These are phyloP conservation scores for Sander lucioperca DNA, from an alignment of 2,113 vertebrate genomes.

Conservation along the genomic window DNA sequence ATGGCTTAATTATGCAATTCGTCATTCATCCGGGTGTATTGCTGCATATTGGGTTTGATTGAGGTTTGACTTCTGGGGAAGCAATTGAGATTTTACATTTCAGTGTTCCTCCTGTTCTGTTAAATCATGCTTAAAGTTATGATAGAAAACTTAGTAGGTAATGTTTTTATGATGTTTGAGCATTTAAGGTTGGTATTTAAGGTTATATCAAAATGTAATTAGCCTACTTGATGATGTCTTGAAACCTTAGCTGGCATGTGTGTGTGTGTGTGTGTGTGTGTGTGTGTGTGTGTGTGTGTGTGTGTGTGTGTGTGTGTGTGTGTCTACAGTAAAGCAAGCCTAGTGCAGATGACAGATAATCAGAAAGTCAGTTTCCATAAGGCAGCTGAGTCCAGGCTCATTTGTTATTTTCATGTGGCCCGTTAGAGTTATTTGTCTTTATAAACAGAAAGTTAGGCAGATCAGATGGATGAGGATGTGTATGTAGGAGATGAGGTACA, in stretches of 20 bases:
- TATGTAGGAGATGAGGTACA: constrained; percentile 49
- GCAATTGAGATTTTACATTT: constrained; percentile 43
- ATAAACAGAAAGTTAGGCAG: constrained; percentile 48
- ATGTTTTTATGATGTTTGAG: constrained; percentile 27
- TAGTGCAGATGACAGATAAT: constrained; percentile 13
- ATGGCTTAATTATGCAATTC: constrained; percentile 55
- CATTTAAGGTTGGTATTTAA: constrained; percentile 31
- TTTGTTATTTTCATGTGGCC: constrained; percentile 42
- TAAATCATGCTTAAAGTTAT: constrained; percentile 16
- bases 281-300: background rate
- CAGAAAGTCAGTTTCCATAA: background rate
- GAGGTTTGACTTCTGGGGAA: constrained; percentile 49
- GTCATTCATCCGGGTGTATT: constrained; percentile 42
- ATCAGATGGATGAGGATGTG: constrained; percentile 46
- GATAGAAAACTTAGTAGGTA: background rate
- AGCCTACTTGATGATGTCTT: background rate
- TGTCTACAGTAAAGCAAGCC: background rate
- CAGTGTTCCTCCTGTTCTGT: constrained; percentile 8
- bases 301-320: background rate
- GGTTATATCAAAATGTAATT: constrained; percentile 13
- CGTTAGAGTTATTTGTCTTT: constrained; percentile 35
- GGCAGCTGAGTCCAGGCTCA: background rate
- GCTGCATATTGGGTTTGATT: constrained; percentile 46
- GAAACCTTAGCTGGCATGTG: background rate
- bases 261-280: background rate